These are phyloP conservation scores for Cyrtorhinus lividipennis DNA, from an alignment of 1,140 invertebrate genomes.

Conservation along the genomic window DNA sequence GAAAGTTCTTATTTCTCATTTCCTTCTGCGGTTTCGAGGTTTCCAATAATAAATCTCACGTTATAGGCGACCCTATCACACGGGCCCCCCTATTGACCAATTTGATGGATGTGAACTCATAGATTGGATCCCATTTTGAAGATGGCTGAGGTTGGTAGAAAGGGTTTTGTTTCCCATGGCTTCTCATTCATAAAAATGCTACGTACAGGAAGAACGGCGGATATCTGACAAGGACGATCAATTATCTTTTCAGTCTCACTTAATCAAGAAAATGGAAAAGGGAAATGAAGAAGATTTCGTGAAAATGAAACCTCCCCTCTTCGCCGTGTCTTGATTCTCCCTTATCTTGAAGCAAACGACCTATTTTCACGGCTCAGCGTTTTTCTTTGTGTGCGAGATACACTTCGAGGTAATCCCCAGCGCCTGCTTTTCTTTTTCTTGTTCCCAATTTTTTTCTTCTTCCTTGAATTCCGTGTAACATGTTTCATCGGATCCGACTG, in stretches of 20 bases:
- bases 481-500: no score
- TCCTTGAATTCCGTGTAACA: no score
- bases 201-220: background rate
- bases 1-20: background rate
- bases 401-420: background rate
- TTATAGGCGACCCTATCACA: no score
- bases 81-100: background rate
- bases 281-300: constrained; percentile 2
- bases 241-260: background rate
- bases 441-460: no score
- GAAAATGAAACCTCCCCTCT: background rate
- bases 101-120: background rate
- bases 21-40: background rate
- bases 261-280: constrained; percentile 7
- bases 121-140: constrained; percentile 3
- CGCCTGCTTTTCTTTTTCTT: no score
- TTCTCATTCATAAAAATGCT: constrained; percentile 3
- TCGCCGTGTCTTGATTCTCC: background rate
- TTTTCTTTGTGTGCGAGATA: background rate
- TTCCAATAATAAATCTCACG: background rate
- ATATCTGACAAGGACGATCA: background rate
- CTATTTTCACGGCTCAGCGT: background rate
- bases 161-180: background rate
- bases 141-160: background rate
- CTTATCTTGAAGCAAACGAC: background rate